Conservation (phyloP, 1,140 invertebrate species). For the Maniola jurtina region DNA sequence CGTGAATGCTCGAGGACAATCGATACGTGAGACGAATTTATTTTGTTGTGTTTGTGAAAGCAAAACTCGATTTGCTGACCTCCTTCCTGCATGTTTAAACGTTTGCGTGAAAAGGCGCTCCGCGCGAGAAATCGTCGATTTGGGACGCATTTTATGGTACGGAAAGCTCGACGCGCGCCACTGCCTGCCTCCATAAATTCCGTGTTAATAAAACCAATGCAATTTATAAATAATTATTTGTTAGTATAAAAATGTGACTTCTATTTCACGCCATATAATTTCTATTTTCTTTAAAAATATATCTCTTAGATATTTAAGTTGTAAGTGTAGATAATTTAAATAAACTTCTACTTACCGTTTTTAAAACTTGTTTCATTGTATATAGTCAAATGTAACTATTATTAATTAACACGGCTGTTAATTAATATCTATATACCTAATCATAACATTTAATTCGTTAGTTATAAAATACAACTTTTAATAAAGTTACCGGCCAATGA, state of each 20-base stretch:
- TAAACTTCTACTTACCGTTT: too few relatives aligned
- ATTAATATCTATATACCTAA: too few relatives aligned
- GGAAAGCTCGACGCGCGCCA: constrained; percentile 43
- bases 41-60: constrained; percentile 79
- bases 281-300: too few relatives aligned
- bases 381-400: too few relatives aligned
- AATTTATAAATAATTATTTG: not conserved
- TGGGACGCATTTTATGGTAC: constrained; percentile 63
- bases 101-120: constrained; percentile 74
- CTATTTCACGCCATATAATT: too few relatives aligned
- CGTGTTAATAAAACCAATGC: not conserved
- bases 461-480: too few relatives aligned
- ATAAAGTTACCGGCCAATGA: too few relatives aligned
- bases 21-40: constrained; percentile 78
- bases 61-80: constrained; percentile 73
- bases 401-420: too few relatives aligned
- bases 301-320: too few relatives aligned
- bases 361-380: too few relatives aligned
- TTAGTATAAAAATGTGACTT: not conserved
- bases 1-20: constrained; percentile 68
- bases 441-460: too few relatives aligned
- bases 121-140: constrained; percentile 72
- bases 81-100: constrained; percentile 67
- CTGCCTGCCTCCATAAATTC: constrained; percentile 10
- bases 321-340: too few relatives aligned